phyloP scores from a whole-genome alignment of 1,140 invertebrate genomes.

The Bacillus rossius region DNA sequence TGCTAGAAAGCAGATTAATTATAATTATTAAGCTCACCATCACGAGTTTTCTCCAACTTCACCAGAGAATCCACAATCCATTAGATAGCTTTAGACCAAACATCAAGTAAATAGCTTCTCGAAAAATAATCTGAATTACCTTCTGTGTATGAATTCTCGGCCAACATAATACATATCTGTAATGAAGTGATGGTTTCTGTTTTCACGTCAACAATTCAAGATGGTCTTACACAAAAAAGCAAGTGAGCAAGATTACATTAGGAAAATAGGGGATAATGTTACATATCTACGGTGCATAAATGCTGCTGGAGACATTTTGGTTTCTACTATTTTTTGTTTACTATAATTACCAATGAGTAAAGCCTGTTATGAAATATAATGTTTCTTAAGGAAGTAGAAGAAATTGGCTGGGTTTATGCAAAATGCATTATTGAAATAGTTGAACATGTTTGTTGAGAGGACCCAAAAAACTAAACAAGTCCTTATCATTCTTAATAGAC shows the following conservation, averaged over 20 bases:
- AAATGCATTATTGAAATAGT: conserved; percentile 24
- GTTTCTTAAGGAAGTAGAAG: conserved; percentile 17
- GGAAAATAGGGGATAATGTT: conserved; percentile 41
- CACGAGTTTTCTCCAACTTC: conserved; percentile 34
- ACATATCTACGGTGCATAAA: conserved; percentile 31
- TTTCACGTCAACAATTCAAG: conserved; percentile 24
- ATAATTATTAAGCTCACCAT: conserved; percentile 38
- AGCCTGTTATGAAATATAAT: conserved; percentile 8
- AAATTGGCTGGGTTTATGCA: conserved; percentile 17
- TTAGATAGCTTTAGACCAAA: conserved; percentile 32
- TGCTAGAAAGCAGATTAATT: conserved; percentile 33
- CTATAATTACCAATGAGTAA: conserved; percentile 16
- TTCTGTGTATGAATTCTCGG: conserved; percentile 6
- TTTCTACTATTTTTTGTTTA: conserved; percentile 27
- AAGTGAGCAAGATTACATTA: conserved; percentile 40
- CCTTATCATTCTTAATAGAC: conserved; percentile 31
- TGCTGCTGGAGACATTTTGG: conserved; percentile 31
- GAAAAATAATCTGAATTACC: conserved; percentile 20
- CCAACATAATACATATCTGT: neutral
- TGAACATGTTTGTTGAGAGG: conserved; percentile 18
- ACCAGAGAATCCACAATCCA: conserved; percentile 39
- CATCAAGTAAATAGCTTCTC: conserved; percentile 30
- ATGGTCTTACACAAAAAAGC: conserved; percentile 33
- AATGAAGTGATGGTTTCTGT: conserved; percentile 6
- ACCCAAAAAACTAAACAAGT: conserved; percentile 14